Evolutionary conservation across 1,140 invertebrate species (phyloP), one percentile per base, ranked within the genome.

Genomic region (Harpegnathos saltator): DNA sequence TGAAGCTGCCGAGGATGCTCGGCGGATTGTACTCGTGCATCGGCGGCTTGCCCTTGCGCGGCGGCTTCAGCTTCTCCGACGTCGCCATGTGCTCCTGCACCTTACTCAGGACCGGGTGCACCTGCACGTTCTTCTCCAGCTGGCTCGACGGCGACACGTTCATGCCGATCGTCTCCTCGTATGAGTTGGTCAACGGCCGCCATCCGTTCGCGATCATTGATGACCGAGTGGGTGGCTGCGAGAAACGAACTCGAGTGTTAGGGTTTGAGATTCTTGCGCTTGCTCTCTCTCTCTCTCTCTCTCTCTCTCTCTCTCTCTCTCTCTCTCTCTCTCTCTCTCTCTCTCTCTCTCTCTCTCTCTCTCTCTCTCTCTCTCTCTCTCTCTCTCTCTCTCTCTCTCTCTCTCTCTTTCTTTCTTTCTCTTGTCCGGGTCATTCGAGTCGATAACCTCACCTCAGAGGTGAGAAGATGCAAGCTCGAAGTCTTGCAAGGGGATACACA

Each of bases 1-100:
- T 93, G 59, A 95, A 95, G 26, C 93, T 94, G 3, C 94, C 94
- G 5, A 95, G 84, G 68, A 95, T 94, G 68, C 91, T 94, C 0
- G 94, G 92, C 0, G 94, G 94, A 78, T 17, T 92, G 82, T 91
- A 93, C 5, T 94, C 93, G 17, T 92, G 89, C 4, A 83, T 50
- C 11, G 61, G 62, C 7, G 89, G 91, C 56, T 92, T 92, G 3
- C 84, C 73, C 62, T 91, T 90, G 1, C 89, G 82, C 15, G 90
- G 89, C 0, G 92, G 68, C 33, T 92, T 92, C 9, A 91, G 44
- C 15, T 92, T 91, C 19, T 94, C 92, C 5, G 93, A 91, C 0
- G 83, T 48, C 0, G 86, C 88, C 91, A 93, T 90, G 61, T 94
- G 93, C 15, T 93, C 92, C 74, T 94, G 93, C 0, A 93, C 71